These are phyloP conservation scores for Epizoanthus illoricatus DNA, from an alignment of 92 coral and sea anemone genomes.

Conservation along the genomic window DNA sequence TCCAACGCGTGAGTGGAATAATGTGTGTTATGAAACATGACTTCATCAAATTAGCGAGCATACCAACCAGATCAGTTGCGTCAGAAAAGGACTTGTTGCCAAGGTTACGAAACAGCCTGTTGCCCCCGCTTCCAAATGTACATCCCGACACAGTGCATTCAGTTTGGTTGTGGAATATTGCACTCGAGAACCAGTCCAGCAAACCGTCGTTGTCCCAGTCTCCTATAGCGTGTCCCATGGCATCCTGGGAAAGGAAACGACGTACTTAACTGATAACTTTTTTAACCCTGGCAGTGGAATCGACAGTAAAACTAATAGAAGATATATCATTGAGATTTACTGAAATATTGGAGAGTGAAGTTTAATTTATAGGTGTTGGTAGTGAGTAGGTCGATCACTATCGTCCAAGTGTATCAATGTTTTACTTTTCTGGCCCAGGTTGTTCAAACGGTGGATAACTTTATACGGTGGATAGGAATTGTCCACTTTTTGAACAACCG, in stretches of 20 bases:
- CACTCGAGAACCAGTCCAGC: constrained; percentile 96
- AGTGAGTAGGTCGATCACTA: too few relatives aligned
- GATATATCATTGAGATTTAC: too few relatives aligned
- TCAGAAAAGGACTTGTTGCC: constrained; percentile 77
- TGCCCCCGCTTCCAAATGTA: constrained; percentile 80
- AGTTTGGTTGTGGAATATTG: constrained; percentile 79
- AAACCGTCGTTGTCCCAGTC: constrained; percentile 93
- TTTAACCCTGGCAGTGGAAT: neutral
- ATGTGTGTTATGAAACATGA: too few relatives aligned
- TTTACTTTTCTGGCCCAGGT: too few relatives aligned
- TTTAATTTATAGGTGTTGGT: too few relatives aligned
- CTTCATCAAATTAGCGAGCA: neutral
- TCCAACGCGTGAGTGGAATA: too few relatives aligned
- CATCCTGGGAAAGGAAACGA: constrained; percentile 61
- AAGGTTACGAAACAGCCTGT: constrained; percentile 78
- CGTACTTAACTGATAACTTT: neutral
- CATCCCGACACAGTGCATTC: constrained; percentile 79
- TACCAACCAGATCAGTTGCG: constrained; percentile 67
- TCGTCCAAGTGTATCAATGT: too few relatives aligned
- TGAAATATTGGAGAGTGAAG: too few relatives aligned
- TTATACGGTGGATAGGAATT: neutral
- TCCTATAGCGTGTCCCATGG: constrained; percentile 98
- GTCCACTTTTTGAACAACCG: too few relatives aligned
- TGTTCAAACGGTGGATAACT: neutral
- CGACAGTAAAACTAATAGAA: neutral